Conservation (phyloP, 2,888 invertebrate genomes). For the Napeogenes inachia region DNA sequence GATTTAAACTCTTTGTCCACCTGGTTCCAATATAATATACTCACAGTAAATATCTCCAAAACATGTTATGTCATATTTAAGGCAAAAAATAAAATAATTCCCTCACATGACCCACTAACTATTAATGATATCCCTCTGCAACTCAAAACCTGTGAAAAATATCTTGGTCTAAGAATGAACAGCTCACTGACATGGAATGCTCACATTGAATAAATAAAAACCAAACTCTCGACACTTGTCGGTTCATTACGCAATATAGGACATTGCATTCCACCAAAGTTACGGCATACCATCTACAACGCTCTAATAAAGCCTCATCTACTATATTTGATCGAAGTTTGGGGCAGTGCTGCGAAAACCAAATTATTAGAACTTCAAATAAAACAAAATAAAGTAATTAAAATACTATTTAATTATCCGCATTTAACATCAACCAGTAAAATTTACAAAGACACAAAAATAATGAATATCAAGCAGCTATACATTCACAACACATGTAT, state of each 20-base stretch:
- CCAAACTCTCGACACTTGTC: not conserved
- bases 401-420: constrained; percentile 20
- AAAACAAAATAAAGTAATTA: constrained; percentile 22
- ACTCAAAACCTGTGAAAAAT: constrained; percentile 11
- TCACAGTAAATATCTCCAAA: constrained; percentile 19
- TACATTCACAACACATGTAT: not conserved
- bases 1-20: not conserved
- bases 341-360: constrained; percentile 17
- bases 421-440: constrained; percentile 15
- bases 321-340: constrained; percentile 20
- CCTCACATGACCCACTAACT: constrained; percentile 5
- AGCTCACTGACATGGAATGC: constrained; percentile 8
- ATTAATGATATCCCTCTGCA: constrained; percentile 11
- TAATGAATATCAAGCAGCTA: not conserved
- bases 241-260: not conserved
- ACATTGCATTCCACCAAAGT: not conserved
- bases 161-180: constrained; percentile 13
- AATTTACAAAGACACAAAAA: not conserved
- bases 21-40: constrained; percentile 24
- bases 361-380: constrained; percentile 14
- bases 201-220: not conserved
- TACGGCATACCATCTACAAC: not conserved
- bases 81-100: constrained; percentile 24
- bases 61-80: constrained; percentile 22
- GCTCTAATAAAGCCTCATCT: not conserved